Base-by-base conservation (phyloP, 2,113 vertebrate species). In the Saccopteryx bilineata region DNA sequence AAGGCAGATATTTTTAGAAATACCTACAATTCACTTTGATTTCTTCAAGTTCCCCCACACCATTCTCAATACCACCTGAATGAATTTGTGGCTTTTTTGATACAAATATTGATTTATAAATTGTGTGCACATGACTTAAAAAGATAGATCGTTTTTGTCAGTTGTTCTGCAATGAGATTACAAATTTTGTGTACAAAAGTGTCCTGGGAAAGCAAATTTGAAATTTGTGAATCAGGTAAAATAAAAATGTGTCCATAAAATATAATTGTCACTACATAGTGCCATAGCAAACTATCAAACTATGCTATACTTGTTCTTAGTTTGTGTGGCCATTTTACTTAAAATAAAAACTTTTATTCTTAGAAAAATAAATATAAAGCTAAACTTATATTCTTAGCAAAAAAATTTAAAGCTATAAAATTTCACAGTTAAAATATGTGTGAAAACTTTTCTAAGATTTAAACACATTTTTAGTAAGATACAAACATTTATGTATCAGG, bases 391-490 rank as follows among this genome's bases (percentile, higher is more conserved):
- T 88, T 21, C n/a, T 95, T 91, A 33, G 93, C 58, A 96, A 96
- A 94, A 87, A 92, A 89, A 93, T 58, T 79, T 58, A 76, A 50
- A 82, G 65, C 21, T 71, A 79, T 68, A 39, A 72, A 96, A 91
- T 85, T 54, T 84, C 80, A 83, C 5, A 74, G 28, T 87, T 95
- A 24, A n/a, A 19, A 72, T 76, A 2, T 91, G 28, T 91, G 33
- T 88, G 63, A 12, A 93, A 69, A 80, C 50, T 87, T 80, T 23
- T 87, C 52, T 87, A 82, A 24, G 60, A 75, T 90, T 93, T 66
- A 88, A 66, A 80, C 80, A 87, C 56, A 91, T 72, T 94, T 96
- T 96, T 84, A 96, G 80, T 91, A 61, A 97, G 50, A 90, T 81
- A n/a, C 28, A 88, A 85, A 3, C 54, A 92, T 86, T 54, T 58